Percentiles rank a stretch among this genome's conserved stretches.
phyloP scores from a whole-genome alignment of 2,797 vertebrate genomes.

The Dendrocincla fuliginosa region DNA sequence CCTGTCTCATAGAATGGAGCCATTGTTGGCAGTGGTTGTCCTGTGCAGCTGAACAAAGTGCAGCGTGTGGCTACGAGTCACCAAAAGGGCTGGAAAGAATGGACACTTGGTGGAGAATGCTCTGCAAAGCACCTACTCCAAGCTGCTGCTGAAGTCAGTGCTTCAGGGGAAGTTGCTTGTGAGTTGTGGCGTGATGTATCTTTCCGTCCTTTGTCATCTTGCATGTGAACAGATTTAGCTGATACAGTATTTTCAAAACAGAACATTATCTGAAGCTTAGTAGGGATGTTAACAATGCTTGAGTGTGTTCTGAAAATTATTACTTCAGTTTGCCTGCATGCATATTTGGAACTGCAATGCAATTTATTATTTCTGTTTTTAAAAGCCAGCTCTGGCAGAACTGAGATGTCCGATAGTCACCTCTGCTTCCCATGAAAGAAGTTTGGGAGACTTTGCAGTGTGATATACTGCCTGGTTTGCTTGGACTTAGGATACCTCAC shows the following conservation, averaged over 20 bases:
- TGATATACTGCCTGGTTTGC: not conserved
- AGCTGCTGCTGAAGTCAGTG: not conserved
- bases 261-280: not conserved
- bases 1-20: conserved; percentile 31
- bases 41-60: not conserved
- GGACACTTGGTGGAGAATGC: not conserved
- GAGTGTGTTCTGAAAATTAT: not conserved
- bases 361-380: not conserved
- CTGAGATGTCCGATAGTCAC: not conserved
- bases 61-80: not conserved
- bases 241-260: not conserved
- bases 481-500: not conserved
- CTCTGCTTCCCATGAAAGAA: not conserved
- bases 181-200: not conserved
- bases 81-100: not conserved
- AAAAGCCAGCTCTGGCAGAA: not conserved
- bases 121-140: not conserved
- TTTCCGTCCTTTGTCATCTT: not conserved
- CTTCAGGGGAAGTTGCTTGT: not conserved
- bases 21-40: not conserved
- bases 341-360: not conserved
- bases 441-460: not conserved
- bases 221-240: not conserved
- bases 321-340: not conserved
- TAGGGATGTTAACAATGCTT: not conserved